phyloP scores from a whole-genome alignment of 2,888 invertebrate species.

The Torymus aiolomorphi region DNA sequence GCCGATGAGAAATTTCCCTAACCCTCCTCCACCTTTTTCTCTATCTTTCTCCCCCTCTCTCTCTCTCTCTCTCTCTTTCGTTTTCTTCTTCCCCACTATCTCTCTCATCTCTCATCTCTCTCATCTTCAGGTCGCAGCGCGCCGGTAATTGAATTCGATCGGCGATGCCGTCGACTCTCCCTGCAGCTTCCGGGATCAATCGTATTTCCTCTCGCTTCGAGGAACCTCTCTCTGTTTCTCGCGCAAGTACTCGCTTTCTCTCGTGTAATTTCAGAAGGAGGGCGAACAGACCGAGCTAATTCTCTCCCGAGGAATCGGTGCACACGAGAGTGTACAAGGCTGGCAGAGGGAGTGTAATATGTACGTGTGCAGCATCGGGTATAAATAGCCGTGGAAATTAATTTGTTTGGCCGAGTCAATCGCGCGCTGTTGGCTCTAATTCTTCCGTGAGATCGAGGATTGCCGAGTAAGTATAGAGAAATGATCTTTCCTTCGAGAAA shows the following conservation, averaged over 20 bases:
- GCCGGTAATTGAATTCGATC: constrained; percentile 50
- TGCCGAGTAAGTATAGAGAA: too few species aligned
- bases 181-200: constrained; percentile 31
- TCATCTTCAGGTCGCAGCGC: constrained; percentile 24
- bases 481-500: too few species aligned
- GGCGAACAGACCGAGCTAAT: constrained; percentile 4
- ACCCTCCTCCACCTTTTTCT: constrained; percentile 3
- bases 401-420: too few species aligned
- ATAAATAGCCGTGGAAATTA: too few species aligned
- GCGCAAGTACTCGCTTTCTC: constrained; percentile 1
- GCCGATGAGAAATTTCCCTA: constrained; percentile 50
- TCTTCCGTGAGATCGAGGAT: too few species aligned
- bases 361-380: too few species aligned
- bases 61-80: not conserved
- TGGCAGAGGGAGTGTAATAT: too few species aligned
- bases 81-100: not conserved
- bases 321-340: too few species aligned
- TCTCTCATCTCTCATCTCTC: constrained; percentile 27
- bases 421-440: too few species aligned
- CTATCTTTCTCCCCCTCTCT: not conserved
- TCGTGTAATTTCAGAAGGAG: constrained; percentile 12
- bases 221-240: constrained; percentile 9
- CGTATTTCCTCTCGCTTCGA: constrained; percentile 35
- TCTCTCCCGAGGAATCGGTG: not conserved
- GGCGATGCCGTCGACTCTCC: not conserved